Base-by-base conservation (phyloP, 2,888 invertebrate genomes). In the Bruchidius siliquastri region DNA sequence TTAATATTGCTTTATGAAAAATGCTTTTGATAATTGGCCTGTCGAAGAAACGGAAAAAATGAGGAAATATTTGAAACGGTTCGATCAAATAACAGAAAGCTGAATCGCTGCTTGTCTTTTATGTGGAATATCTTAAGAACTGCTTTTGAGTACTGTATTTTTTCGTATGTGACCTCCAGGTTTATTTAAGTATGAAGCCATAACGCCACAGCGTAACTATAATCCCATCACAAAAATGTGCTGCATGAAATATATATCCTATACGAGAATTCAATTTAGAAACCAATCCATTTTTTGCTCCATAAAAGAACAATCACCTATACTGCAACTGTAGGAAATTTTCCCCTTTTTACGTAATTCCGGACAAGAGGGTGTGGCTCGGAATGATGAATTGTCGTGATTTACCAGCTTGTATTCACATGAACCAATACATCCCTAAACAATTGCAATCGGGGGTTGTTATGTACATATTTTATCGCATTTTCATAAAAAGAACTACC, bases 391-490 rank as follows among this genome's bases (percentile, higher is more conserved):
- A 79, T 79, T 74, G 74, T 74, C 72, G 72, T 74, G 76, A 77
- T 79, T 77, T 76, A 70, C 71, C 74, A 74, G 74, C 68, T 73
- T 68, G 74, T 72, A 72, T 75, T 76, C 79, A 70, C 76, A 77
- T 77, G 77, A 75, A 77, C n/a, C n/a, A n/a, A n/a, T n/a, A n/a
- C 76, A 74, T 79, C 77, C 78, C 78, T 74, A 71, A 70, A 77
- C 78, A 76, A 73, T 73, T 68, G 72, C 72, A 79, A 79, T 79
- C 76, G 76, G 78, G 20, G 75, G 77, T 77, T 77, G 80, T 79
- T 81, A 79, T 80, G 79, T 77, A 78, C 77, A 79, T 79, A 78
- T 77, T 76, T 79, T 77, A 78, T 76, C 77, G 75, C 75, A 73
- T 76, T 76, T 76, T 73, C 71, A 73, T 73, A 73, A 75, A n/a